Conservation (phyloP, 2,113 vertebrate species). For the Martes martes region DNA sequence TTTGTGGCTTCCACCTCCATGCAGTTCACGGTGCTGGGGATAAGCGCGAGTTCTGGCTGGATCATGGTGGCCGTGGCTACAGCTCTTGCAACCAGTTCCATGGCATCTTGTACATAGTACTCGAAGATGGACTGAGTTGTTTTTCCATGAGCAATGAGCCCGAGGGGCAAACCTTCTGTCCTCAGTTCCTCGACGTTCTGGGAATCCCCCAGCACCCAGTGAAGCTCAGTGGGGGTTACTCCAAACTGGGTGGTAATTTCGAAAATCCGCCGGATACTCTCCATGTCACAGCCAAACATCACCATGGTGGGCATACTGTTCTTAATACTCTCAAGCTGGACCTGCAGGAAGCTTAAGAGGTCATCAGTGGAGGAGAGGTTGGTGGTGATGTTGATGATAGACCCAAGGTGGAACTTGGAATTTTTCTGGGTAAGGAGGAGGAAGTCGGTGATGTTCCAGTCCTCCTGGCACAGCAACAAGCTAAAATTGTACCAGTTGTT, state of each 20-base stretch:
- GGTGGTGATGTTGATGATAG: conserved; percentile 91
- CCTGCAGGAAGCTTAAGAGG: conserved; percentile 87
- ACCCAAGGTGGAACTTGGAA: conserved; percentile 91
- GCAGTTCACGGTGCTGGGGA: conserved; percentile 96
- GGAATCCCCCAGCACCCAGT: conserved; percentile 96
- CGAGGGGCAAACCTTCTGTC: conserved; percentile 93
- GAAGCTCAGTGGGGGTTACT: conserved; percentile 87
- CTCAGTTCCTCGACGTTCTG: conserved; percentile 94
- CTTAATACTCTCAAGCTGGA: conserved; percentile 87
- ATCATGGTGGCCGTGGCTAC: conserved; percentile 91
- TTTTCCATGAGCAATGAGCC: conserved; percentile 94
- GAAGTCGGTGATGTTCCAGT: conserved; percentile 94
- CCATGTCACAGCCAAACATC: conserved; percentile 95
- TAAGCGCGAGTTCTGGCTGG: conserved; percentile 91
- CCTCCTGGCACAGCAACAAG: conserved; percentile 93
- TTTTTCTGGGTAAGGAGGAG: conserved; percentile 91
- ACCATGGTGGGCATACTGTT: conserved; percentile 89
- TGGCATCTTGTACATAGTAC: conserved; percentile 93
- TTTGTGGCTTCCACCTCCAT: conserved; percentile 89
- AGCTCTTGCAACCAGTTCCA: conserved; percentile 93
- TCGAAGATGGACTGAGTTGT: conserved; percentile 91
- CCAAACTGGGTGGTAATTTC: conserved; percentile 85
- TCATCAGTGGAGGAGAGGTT: conserved; percentile 84
- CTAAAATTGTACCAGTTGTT: conserved; percentile 99
- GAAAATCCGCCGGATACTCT: conserved; percentile 88